These are phyloP conservation scores for Tanytarsus gracilentus DNA, from an alignment of 2,888 invertebrate genomes.

Conservation along the genomic window DNA sequence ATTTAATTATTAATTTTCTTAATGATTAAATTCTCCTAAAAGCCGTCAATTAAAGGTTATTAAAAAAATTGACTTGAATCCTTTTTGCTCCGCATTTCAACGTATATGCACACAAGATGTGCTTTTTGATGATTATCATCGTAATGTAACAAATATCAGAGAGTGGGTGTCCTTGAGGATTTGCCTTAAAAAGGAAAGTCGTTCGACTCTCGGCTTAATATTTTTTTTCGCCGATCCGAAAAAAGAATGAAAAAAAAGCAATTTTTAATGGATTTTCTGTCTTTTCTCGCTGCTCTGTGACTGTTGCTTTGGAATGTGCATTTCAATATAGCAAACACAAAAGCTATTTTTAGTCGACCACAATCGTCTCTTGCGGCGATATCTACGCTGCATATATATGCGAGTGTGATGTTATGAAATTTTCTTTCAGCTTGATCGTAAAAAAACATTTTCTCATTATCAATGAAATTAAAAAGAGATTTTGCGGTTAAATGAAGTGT, in stretches of 20 bases:
- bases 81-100: background rate
- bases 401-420: slow-evolving; percentile 8
- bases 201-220: background rate
- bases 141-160: background rate
- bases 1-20: no score
- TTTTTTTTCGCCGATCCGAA: background rate
- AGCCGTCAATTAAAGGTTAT: no score
- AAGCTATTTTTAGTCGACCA: slow-evolving; percentile 6
- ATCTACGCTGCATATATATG: no score
- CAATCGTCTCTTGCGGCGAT: background rate
- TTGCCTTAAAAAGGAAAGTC: slow-evolving; percentile 21
- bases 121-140: background rate
- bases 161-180: slow-evolving; percentile 23
- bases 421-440: background rate
- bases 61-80: no score
- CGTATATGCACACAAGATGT: background rate
- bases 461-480: background rate
- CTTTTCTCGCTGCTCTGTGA: background rate
- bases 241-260: background rate
- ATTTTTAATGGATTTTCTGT: slow-evolving; percentile 25
- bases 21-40: no score
- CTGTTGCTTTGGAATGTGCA: slow-evolving; percentile 3
- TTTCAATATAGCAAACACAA: background rate
- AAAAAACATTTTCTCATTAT: slow-evolving; percentile 12
- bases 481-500: background rate